Percentiles rank a stretch among this genome's conserved stretches.
These are phyloP conservation scores for Gonioctena quinquepunctata DNA, from an alignment of 1,140 invertebrate species.

Conservation along the genomic window DNA sequence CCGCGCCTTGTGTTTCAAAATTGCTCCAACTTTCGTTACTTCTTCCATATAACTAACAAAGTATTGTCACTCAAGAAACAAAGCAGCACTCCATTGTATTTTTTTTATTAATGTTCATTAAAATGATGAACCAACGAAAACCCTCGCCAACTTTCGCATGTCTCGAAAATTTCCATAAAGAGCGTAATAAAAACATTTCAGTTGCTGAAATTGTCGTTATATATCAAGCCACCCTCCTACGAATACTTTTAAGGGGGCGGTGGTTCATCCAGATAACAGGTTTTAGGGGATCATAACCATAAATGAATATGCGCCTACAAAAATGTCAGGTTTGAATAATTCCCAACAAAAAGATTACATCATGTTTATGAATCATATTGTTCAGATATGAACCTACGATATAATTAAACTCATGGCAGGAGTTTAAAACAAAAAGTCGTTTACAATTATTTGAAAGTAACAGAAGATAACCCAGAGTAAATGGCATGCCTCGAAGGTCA, in stretches of 20 bases:
- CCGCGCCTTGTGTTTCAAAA: no score
- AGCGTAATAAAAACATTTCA: slow-evolving; percentile 30
- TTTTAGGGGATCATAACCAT: slow-evolving; percentile 18
- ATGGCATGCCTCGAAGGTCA: no score
- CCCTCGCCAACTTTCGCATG: slow-evolving; percentile 8
- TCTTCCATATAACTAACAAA: no score
- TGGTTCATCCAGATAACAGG: slow-evolving; percentile 25
- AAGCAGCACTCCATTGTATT: no score
- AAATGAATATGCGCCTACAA: slow-evolving; percentile 11
- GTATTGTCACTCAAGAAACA: no score
- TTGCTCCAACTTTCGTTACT: no score
- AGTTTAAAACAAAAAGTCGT: no score
- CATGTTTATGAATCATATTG: not conserved
- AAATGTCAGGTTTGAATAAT: not conserved
- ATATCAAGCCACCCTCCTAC: slow-evolving; percentile 22
- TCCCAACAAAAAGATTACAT: not conserved
- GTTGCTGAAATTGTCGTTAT: slow-evolving; percentile 24
- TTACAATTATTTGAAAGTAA: no score
- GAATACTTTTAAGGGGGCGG: slow-evolving; percentile 14
- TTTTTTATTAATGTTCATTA: no score
- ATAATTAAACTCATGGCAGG: not conserved
- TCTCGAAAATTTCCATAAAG: slow-evolving; percentile 27
- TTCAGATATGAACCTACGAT: not conserved
- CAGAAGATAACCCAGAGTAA: no score
- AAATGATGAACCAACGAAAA: not conserved